Percentiles rank a stretch among this genome's conserved stretches.
phyloP scores from a whole-genome alignment of 2,888 invertebrate genomes.

The Trachelus tabidus region DNA sequence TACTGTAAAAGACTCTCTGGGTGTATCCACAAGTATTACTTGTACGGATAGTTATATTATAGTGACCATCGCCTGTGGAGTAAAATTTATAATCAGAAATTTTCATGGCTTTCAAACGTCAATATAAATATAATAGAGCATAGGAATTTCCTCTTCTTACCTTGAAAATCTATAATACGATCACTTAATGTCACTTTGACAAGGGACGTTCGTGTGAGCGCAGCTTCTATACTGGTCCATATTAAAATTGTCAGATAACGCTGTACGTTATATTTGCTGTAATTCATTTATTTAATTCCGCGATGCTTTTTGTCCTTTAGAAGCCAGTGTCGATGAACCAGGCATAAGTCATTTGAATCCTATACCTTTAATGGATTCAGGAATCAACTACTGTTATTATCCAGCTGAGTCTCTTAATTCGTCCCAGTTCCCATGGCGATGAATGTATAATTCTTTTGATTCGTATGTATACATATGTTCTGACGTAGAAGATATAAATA shows the following conservation, averaged over 20 bases:
- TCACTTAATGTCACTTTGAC: background rate
- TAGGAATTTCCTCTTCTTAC: background rate
- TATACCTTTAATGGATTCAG: background rate
- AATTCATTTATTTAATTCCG: background rate
- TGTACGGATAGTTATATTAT: background rate
- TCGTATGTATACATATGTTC: background rate
- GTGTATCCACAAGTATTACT: background rate
- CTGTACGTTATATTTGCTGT: background rate
- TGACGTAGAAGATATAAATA: background rate
- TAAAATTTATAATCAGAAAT: background rate
- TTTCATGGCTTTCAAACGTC: background rate
- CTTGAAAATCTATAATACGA: background rate
- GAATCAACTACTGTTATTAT: background rate
- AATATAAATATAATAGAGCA: background rate
- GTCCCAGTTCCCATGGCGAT: background rate
- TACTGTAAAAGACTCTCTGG: background rate
- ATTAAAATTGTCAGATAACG: background rate
- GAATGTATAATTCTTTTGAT: background rate
- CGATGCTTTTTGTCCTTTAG: background rate
- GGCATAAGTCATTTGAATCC: background rate
- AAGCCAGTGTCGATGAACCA: background rate
- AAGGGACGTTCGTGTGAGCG: background rate
- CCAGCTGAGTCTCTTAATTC: background rate
- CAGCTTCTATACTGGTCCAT: background rate
- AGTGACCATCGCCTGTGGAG: background rate